Percentiles rank a stretch among this genome's conserved stretches.
These are phyloP conservation scores for Pteropus rufus DNA, from an alignment of 2,797 vertebrate species.

Conservation along the genomic window DNA sequence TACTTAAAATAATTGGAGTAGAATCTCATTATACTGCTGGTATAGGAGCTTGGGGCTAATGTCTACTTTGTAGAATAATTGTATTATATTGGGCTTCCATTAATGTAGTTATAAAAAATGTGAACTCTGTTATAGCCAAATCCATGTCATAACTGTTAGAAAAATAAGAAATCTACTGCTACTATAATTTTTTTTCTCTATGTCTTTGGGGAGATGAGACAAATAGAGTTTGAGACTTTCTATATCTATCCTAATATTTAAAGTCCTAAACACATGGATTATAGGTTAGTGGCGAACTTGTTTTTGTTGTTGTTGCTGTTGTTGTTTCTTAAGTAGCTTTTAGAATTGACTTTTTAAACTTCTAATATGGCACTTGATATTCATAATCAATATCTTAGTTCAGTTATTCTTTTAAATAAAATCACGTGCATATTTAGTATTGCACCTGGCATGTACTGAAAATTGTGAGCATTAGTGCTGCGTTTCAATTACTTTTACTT, in stretches of 20 bases:
- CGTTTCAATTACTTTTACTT: not conserved
- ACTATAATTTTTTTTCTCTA: not conserved
- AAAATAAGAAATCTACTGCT: not conserved
- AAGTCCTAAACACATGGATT: not conserved
- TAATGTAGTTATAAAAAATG: not conserved
- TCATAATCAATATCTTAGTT: not conserved
- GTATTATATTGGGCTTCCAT: not conserved
- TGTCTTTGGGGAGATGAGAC: not conserved
- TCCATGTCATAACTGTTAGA: not conserved
- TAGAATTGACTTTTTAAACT: not conserved
- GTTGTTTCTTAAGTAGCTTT: not conserved
- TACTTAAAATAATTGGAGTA: not conserved
- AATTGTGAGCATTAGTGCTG: rapidly evolving
- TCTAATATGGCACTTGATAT: not conserved
- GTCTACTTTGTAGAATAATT: not conserved
- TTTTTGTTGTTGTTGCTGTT: not conserved
- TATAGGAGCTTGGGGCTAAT: not conserved
- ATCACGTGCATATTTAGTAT: rapidly evolving
- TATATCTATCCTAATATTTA: not conserved
- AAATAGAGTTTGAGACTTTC: not conserved
- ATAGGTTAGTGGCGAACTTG: not conserved
- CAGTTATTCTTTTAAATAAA: not conserved
- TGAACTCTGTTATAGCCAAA: not conserved
- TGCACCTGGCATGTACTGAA: not conserved
- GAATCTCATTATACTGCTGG: not conserved